Conservation (phyloP, 2,888 invertebrate genomes). For the Drosophila maculinotata region DNA sequence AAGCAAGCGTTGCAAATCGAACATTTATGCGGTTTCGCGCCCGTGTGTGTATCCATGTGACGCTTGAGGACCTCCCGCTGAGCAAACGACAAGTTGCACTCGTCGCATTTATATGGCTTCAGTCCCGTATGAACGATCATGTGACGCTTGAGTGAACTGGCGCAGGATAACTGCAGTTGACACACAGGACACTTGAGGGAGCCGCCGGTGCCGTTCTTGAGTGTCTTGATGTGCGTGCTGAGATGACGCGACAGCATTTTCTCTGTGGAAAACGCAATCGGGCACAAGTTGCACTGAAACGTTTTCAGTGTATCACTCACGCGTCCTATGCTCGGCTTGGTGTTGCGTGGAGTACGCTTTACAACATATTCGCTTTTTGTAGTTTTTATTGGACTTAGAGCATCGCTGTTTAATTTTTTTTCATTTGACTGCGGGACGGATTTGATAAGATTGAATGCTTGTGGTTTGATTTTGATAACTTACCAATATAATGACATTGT, state of each 20-base stretch:
- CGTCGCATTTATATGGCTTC: constrained; percentile 86
- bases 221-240: constrained; percentile 87
- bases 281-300: constrained; percentile 88
- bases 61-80: constrained; percentile 90
- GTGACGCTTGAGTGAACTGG: constrained; percentile 89
- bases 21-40: constrained; percentile 89
- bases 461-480: background rate
- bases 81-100: constrained; percentile 88
- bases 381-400: constrained; percentile 2
- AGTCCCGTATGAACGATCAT: constrained; percentile 88
- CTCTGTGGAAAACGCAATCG: constrained; percentile 88
- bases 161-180: constrained; percentile 89
- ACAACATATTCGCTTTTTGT: constrained; percentile 38
- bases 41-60: constrained; percentile 87
- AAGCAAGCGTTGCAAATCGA: constrained; percentile 87
- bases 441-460: background rate
- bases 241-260: constrained; percentile 88
- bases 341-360: constrained; percentile 28
- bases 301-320: constrained; percentile 84
- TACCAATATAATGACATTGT: constrained; percentile 85
- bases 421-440: constrained; percentile 56
- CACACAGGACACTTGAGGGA: constrained; percentile 86
- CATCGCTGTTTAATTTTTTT: constrained; percentile 13
- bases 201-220: constrained; percentile 86
- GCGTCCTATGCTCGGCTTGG: constrained; percentile 41